phyloP scores from a whole-genome alignment of 2,888 invertebrate species.

The Epinotia demarniana region DNA sequence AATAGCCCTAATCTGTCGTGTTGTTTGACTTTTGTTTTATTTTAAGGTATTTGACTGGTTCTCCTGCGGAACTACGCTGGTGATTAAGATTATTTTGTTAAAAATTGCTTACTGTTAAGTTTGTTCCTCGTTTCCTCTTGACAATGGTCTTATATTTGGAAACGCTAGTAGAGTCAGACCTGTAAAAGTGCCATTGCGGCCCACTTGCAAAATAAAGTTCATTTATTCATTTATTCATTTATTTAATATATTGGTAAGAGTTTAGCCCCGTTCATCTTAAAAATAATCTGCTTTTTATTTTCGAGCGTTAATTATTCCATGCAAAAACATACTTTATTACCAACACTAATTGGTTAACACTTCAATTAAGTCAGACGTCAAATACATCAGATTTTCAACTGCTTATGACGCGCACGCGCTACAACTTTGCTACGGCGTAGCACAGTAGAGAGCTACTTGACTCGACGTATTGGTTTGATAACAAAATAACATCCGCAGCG shows the following conservation, averaged over 20 bases:
- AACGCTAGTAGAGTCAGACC: no score
- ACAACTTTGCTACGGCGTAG: slow-evolving; percentile 1
- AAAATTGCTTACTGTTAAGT: no score
- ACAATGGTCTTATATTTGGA: no score
- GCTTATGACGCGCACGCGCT: background rate
- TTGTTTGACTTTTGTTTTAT: no score
- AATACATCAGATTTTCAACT: background rate
- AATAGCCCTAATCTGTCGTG: no score
- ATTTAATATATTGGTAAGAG: background rate
- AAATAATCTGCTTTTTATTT: background rate
- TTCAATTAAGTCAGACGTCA: background rate
- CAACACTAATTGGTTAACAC: background rate
- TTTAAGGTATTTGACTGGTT: no score
- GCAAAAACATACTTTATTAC: background rate
- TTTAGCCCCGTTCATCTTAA: background rate
- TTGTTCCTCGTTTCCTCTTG: no score
- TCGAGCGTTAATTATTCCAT: background rate
- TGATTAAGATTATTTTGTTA: no score
- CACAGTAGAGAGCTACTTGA: background rate
- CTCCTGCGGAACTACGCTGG: no score
- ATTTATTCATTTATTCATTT: no score
- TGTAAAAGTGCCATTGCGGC: no score
- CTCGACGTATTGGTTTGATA: background rate
- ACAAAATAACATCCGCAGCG: background rate
- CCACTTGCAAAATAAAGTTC: no score